phyloP scores from a whole-genome alignment of 2,797 vertebrate species.

The Ctenosaura bakeri region DNA sequence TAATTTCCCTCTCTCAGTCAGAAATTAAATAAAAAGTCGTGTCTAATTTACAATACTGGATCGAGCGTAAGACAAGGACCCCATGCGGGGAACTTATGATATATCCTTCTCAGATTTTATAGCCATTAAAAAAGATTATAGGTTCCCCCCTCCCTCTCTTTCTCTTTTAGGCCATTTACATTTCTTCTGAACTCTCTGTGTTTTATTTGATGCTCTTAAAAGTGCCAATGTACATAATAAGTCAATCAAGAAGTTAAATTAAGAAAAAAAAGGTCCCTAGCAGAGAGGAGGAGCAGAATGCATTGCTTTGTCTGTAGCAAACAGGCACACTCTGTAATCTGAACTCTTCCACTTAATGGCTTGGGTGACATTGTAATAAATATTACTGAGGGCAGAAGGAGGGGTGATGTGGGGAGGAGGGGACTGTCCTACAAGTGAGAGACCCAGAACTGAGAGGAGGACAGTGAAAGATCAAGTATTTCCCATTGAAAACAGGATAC shows the following conservation, averaged over 20 bases:
- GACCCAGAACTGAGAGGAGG: neutral
- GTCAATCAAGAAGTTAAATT: constrained; percentile 84
- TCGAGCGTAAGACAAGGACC: constrained; percentile 82
- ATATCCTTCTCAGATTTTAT: constrained; percentile 81
- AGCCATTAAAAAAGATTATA: constrained; percentile 83
- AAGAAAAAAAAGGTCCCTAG: constrained; percentile 74
- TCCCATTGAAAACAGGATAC: neutral
- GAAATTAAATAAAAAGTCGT: constrained; percentile 89
- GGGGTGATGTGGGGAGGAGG: neutral
- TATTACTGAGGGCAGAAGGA: constrained; percentile 48
- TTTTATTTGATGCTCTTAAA: constrained; percentile 83
- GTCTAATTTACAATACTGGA: constrained; percentile 87
- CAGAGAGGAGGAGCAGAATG: constrained; percentile 43
- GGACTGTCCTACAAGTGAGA: neutral
- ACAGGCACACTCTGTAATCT: constrained; percentile 67
- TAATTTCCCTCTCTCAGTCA: constrained; percentile 87
- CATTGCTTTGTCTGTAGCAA: constrained; percentile 62
- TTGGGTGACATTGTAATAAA: constrained; percentile 64
- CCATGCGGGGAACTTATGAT: constrained; percentile 84
- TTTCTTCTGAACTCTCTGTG: constrained; percentile 84
- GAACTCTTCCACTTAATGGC: constrained; percentile 59
- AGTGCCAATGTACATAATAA: constrained; percentile 82
- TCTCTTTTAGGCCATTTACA: constrained; percentile 84
- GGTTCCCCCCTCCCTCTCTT: constrained; percentile 71
- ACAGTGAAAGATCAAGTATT: neutral